Evolutionary conservation across 2,113 vertebrate species (phyloP).

Genomic region (Halichoeres trimaculatus): DNA sequence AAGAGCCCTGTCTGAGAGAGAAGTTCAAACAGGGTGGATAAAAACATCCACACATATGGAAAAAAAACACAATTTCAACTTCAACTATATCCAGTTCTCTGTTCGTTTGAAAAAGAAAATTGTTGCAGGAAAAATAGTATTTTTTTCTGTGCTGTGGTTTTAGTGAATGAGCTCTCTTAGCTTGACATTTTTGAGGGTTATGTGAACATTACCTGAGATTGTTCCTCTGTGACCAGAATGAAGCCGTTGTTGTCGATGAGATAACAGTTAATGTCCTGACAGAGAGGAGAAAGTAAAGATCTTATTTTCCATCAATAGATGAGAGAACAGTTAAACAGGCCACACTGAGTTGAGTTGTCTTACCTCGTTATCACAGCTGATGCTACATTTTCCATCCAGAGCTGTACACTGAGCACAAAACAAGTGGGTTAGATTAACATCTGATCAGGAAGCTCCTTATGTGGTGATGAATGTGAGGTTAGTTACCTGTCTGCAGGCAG

Average conservation of each 20-base stretch:
- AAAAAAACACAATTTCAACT: too few species aligned
- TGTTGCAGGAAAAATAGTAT: too few species aligned
- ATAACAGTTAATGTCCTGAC: slow-evolving; percentile 95
- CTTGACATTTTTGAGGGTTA: not conserved
- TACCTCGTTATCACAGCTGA: slow-evolving; percentile 96
- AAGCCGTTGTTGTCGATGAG: slow-evolving; percentile 99
- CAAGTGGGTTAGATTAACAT: not conserved
- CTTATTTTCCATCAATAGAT: not conserved
- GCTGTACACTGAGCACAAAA: slow-evolving; percentile 88
- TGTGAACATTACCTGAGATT: slow-evolving; percentile 85
- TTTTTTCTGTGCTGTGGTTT: too few species aligned
- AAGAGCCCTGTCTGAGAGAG: slow-evolving; percentile 85
- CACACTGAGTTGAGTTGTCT: slow-evolving; percentile 40
- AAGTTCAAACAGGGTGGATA: slow-evolving; percentile 15
- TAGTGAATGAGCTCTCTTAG: not conserved
- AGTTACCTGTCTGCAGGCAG: slow-evolving; percentile 96
- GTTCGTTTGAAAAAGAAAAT: too few species aligned
- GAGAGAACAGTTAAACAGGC: not conserved
- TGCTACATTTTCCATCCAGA: slow-evolving; percentile 94
- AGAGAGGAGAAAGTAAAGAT: not conserved
- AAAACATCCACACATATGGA: not conserved
- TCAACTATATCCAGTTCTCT: too few species aligned
- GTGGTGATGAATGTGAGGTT: not conserved
- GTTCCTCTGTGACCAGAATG: slow-evolving; percentile 96
- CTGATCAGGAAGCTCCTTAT: not conserved